phyloP scores from a whole-genome alignment of 2,888 invertebrate species.

The Endotricha flammealis region DNA sequence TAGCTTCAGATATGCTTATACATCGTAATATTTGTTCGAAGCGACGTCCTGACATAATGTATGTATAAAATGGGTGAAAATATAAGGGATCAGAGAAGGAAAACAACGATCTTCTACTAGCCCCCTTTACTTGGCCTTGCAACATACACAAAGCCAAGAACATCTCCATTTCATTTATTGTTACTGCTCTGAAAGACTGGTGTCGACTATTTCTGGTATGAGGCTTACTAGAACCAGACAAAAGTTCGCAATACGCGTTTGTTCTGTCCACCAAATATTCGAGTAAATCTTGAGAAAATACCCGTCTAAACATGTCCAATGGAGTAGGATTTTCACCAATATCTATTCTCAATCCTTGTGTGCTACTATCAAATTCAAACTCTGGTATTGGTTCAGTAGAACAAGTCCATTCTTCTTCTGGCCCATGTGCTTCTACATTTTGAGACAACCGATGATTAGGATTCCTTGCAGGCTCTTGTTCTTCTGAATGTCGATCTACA shows the following conservation, averaged over 20 bases:
- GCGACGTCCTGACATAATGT: conserved; percentile 17
- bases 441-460: neutral
- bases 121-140: no score
- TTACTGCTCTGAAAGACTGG: no score
- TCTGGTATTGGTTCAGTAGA: conserved; percentile 4
- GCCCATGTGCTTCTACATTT: neutral
- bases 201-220: neutral
- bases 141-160: neutral
- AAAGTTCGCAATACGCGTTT: conserved; percentile 12
- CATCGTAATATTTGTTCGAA: conserved; percentile 21
- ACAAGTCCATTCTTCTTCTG: conserved; percentile 4
- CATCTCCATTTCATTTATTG: neutral
- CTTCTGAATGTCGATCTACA: neutral
- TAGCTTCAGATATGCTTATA: conserved; percentile 13
- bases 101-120: conserved; percentile 13
- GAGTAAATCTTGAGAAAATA: conserved; percentile 2
- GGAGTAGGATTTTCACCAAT: conserved; percentile 2
- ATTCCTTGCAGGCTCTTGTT: neutral
- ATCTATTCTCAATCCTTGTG: conserved; percentile 1
- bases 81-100: conserved; percentile 18
- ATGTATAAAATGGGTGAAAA: conserved; percentile 23
- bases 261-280: conserved; percentile 7
- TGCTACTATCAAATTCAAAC: conserved; percentile 2
- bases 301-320: conserved; percentile 4
- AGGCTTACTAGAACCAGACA: conserved; percentile 10